A percentile compares a stretch with the other conserved stretches of the same genome.
Evolutionary conservation across 2,113 vertebrate species (phyloP).

Genomic region (Romanogobio albipinnatus): DNA sequence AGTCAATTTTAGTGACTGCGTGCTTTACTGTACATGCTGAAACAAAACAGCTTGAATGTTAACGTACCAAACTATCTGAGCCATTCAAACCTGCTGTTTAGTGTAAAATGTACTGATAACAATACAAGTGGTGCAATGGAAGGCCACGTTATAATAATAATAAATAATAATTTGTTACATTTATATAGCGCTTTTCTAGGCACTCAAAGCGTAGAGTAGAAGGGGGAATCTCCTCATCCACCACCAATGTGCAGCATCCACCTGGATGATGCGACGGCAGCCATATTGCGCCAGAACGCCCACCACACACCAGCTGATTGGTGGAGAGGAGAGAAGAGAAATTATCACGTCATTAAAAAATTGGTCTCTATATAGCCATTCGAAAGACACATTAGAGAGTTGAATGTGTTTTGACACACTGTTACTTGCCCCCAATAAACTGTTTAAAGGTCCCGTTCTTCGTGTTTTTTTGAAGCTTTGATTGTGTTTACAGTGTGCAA

Average conservation of each 20-base stretch:
- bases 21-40: background rate
- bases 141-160: background rate
- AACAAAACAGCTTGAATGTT: background rate
- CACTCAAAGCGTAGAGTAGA: too few species aligned
- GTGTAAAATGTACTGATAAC: background rate
- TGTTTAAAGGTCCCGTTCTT: too few species aligned
- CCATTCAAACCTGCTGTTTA: background rate
- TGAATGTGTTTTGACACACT: background rate
- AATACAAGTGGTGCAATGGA: background rate
- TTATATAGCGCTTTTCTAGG: too few species aligned
- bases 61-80: background rate
- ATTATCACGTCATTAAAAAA: background rate
- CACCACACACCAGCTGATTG: too few species aligned
- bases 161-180: too few species aligned
- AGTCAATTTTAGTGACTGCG: background rate
- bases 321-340: too few species aligned
- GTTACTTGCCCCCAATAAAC: background rate
- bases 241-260: too few species aligned
- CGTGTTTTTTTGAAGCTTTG: too few species aligned
- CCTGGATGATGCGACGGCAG: too few species aligned
- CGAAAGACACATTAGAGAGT: background rate
- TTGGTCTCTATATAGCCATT: background rate
- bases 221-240: too few species aligned
- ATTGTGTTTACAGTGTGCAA: too few species aligned
- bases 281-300: too few species aligned